These are phyloP conservation scores for Drosophila greeni DNA, from an alignment of 2,888 invertebrate genomes.

Conservation along the genomic window DNA sequence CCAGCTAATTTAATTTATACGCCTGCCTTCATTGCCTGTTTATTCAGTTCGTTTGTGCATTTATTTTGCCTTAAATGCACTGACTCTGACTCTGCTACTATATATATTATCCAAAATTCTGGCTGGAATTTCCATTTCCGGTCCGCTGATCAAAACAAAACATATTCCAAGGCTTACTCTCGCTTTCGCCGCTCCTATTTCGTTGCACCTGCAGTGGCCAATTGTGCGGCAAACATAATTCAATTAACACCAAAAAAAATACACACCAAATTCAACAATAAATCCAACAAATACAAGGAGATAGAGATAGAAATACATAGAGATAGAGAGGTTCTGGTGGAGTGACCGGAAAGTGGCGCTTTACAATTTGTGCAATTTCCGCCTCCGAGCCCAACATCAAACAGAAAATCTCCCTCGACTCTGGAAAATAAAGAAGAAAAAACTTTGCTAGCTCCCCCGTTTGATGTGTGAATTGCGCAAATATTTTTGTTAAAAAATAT, in stretches of 20 bases:
- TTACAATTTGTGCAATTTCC: conserved; percentile 69
- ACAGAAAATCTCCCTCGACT: conserved; percentile 51
- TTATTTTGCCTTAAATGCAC: conserved; percentile 7
- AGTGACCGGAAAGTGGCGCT: conserved; percentile 68
- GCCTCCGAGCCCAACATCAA: conserved; percentile 65
- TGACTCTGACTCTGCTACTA: conserved; percentile 3
- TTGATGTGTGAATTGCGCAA: conserved; percentile 59
- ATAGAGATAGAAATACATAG: conserved; percentile 1
- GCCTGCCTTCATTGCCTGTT: conserved; percentile 4
- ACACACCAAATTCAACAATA: conserved; percentile 1
- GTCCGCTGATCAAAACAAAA: conserved; percentile 11
- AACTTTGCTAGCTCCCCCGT: conserved; percentile 40
- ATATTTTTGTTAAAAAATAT: conserved; percentile 54
- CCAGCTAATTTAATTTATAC: conserved; percentile 34
- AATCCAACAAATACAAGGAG: conserved; percentile 8
- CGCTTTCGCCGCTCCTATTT: conserved; percentile 7
- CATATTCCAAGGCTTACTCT: conserved; percentile 8
- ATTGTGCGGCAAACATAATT: conserved; percentile 71
- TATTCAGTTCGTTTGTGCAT: conserved; percentile 28
- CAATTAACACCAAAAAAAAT: conserved; percentile 60
- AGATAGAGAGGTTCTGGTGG: conserved; percentile 13
- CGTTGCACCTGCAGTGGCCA: conserved; percentile 44
- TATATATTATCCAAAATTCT: not conserved
- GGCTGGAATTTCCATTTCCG: conserved; percentile 5
- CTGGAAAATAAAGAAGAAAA: conserved; percentile 13